Evolutionary conservation across 2,113 vertebrate species (phyloP).

Genomic region (Beaufortia kweichowensis): DNA sequence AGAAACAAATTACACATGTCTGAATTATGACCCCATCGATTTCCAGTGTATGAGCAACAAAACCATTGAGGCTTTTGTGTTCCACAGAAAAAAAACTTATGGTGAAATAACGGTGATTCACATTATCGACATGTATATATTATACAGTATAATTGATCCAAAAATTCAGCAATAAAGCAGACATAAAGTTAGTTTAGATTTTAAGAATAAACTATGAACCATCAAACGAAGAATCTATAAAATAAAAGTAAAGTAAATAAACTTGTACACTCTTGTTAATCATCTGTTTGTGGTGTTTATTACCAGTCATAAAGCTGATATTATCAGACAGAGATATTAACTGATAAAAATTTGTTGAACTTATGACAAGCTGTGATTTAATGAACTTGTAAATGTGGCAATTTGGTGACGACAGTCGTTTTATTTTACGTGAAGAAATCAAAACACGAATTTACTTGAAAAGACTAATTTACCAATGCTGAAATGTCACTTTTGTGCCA

Average conservation of each 20-base stretch:
- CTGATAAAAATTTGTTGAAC: background rate
- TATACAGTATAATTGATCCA: too few relatives aligned
- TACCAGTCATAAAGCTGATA: background rate
- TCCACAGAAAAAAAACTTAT: too few relatives aligned
- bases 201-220: too few relatives aligned
- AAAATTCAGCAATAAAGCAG: too few relatives aligned
- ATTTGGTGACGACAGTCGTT: too few relatives aligned
- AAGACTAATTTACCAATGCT: background rate
- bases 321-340: background rate
- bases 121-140: too few relatives aligned
- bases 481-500: background rate
- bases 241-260: background rate
- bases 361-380: background rate
- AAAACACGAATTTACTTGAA: background rate
- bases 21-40: background rate
- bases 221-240: background rate
- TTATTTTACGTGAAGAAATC: too few relatives aligned
- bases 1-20: background rate
- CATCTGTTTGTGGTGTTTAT: background rate
- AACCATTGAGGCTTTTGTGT: too few relatives aligned
- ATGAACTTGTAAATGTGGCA: too few relatives aligned
- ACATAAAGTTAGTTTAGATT: too few relatives aligned
- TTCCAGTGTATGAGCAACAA: too few relatives aligned
- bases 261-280: slow-evolving; percentile 4
- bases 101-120: too few relatives aligned